phyloP scores from a whole-genome alignment of 2,113 vertebrate species.

The Spea multiplicata region DNA sequence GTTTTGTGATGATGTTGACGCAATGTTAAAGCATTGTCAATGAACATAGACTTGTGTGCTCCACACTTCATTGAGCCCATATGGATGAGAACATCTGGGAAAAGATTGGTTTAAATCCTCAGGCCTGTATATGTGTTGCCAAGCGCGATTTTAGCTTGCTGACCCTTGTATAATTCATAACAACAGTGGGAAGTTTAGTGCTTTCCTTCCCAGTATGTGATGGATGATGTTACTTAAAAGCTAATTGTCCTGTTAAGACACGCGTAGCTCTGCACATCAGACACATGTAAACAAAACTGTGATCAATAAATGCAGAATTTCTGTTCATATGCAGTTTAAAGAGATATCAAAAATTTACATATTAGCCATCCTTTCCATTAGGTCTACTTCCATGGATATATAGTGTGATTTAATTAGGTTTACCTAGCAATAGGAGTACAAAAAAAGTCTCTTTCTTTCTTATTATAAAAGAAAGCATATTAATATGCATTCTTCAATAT shows the following conservation, averaged over 20 bases:
- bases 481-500: too few species aligned
- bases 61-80: constrained; percentile 92
- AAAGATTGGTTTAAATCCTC: constrained; percentile 84
- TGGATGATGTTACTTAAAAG: constrained; percentile 76
- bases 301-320: constrained; percentile 66
- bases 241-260: constrained; percentile 75
- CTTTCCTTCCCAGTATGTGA: constrained; percentile 76
- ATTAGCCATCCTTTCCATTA: too few species aligned
- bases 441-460: too few species aligned
- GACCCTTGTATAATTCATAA: constrained; percentile 83
- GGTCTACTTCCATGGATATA: too few species aligned
- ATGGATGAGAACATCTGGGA: constrained; percentile 90
- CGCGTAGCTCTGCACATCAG: constrained; percentile 69
- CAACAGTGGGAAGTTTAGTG: constrained; percentile 70
- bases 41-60: constrained; percentile 63
- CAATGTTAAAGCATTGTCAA: constrained; percentile 57
- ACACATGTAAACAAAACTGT: constrained; percentile 66
- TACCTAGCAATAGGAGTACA: too few species aligned
- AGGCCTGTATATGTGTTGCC: constrained; percentile 82
- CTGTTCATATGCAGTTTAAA: too few species aligned
- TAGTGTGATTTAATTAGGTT: too few species aligned
- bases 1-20: constrained; percentile 62
- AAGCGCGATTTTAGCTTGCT: constrained; percentile 78
- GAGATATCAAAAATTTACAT: too few species aligned
- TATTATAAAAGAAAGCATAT: too few species aligned